Conservation (phyloP, 1,140 invertebrate species). For the Pseudomyrmex pallidus region DNA sequence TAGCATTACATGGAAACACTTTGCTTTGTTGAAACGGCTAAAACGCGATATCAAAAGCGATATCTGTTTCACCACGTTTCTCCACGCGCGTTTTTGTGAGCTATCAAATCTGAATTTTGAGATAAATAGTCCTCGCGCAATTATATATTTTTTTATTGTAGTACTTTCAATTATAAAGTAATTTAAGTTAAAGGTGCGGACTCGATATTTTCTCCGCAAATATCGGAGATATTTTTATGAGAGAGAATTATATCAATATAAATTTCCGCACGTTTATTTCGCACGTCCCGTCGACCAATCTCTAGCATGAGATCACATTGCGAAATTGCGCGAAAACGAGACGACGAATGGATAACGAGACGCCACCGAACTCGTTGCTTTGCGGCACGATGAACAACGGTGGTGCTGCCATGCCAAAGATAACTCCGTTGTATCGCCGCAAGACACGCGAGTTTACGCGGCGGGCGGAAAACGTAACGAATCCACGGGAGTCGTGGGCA, state of each 20-base stretch:
- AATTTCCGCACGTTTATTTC: too few species aligned
- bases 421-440: slow-evolving; percentile 37
- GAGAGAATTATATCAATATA: too few species aligned
- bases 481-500: slow-evolving; percentile 6
- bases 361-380: slow-evolving; percentile 21
- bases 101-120: too few species aligned
- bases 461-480: slow-evolving; percentile 2
- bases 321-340: slow-evolving; percentile 45
- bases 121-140: too few species aligned
- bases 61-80: neutral
- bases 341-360: slow-evolving; percentile 34
- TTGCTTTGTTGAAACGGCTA: neutral
- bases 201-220: neutral
- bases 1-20: neutral
- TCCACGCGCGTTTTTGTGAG: too few species aligned
- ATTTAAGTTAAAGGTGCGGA: too few species aligned
- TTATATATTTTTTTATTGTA: too few species aligned
- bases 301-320: neutral
- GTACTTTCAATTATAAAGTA: too few species aligned
- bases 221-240: neutral
- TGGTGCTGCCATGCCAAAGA: neutral
- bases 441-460: slow-evolving; percentile 38
- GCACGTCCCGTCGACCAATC: neutral
- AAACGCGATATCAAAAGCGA: neutral
- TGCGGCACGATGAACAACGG: slow-evolving; percentile 18